Evolutionary conservation across 2,797 vertebrate genomes (phyloP), one percentile per base, ranked within the genome.

Genomic region (Morus bassanus): DNA sequence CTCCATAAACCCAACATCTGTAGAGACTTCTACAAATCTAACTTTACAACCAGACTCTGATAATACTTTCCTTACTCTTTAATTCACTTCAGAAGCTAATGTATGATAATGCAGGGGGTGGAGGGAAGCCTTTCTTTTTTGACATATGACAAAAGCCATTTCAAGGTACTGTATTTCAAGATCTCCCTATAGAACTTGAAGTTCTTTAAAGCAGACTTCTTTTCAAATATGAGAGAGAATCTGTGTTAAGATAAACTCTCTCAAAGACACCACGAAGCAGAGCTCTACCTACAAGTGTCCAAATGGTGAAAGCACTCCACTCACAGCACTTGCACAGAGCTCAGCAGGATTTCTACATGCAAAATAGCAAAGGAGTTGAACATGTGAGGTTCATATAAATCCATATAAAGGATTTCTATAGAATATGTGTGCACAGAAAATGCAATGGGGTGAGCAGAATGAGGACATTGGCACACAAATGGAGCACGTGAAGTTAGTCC

Each of bases 61-160:
- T n/a, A 91, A 53, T 46, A 68, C 6, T 67, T 72, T 88, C 57
- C n/a, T 23, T 85, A 41, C 7, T 45, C 43, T 87, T 25, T 63
- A 94, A 92, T 64, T 92, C 76, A 89, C 35, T 88, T 94, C 46
- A 92, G 69, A 72, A 72, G 22, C 13, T 65, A 73, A 81, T 28
- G 8, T n/a, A 77, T 73, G 82, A 37, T 78, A 93, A 92, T n/a
- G 10, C 17, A 56, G 11, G 22, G 5, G 33, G 43, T 0, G 0
- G 48, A 79, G 16, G n/a, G 22, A 85, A 80, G 37, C 13, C 30
- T n/a, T 64, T 68, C 46, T 68, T 79, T 86, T 87, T 63, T 76
- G 8, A 60, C 33, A n/a, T 21, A 77, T 24, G 50, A 88, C 35
- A 68, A 68, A 95, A 91, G 61, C 7, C 43, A 48, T 77, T 91